Conservation (phyloP, 2,113 vertebrate species). For the Stigmatopora nigra region DNA sequence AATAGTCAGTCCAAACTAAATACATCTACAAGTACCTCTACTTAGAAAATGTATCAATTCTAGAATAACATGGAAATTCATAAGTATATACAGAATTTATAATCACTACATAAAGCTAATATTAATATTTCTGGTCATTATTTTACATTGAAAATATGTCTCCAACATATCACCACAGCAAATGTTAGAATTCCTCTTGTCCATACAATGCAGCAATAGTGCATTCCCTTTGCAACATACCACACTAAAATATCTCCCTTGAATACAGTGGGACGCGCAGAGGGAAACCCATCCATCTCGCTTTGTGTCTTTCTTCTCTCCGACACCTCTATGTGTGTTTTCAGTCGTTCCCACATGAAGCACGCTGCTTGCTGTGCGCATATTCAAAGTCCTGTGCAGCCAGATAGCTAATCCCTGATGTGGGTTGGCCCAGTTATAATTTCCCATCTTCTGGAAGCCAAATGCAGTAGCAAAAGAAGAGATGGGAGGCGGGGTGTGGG, state of each 20-base stretch:
- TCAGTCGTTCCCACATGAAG: slow-evolving; percentile 53
- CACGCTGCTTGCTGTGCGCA: slow-evolving; percentile 36
- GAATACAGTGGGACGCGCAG: slow-evolving; percentile 20
- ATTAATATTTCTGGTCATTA: neutral
- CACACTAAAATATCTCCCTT: slow-evolving; percentile 12
- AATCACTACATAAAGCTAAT: too few relatives aligned
- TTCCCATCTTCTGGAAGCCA: slow-evolving; percentile 47
- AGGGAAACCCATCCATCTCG: slow-evolving; percentile 8
- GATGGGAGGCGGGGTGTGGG: slow-evolving; percentile 25
- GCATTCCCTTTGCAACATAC: slow-evolving; percentile 22
- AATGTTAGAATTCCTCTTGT: slow-evolving; percentile 13
- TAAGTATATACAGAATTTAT: too few relatives aligned
- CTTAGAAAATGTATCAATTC: too few relatives aligned
- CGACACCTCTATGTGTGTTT: slow-evolving; percentile 46
- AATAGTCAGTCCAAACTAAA: neutral
- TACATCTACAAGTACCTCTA: too few relatives aligned
- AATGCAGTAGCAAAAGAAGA: slow-evolving; percentile 10
- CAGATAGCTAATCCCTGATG: slow-evolving; percentile 61
- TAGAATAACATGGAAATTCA: too few relatives aligned
- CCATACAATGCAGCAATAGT: slow-evolving; percentile 1
- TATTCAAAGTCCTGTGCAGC: slow-evolving; percentile 58
- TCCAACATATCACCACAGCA: slow-evolving; percentile 6
- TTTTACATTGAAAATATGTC: neutral
- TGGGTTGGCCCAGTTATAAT: slow-evolving; percentile 66
- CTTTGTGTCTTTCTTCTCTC: slow-evolving; percentile 20